These are phyloP conservation scores for Enteromius thamalakanensis DNA, from an alignment of 2,797 vertebrate genomes.

Conservation along the genomic window DNA sequence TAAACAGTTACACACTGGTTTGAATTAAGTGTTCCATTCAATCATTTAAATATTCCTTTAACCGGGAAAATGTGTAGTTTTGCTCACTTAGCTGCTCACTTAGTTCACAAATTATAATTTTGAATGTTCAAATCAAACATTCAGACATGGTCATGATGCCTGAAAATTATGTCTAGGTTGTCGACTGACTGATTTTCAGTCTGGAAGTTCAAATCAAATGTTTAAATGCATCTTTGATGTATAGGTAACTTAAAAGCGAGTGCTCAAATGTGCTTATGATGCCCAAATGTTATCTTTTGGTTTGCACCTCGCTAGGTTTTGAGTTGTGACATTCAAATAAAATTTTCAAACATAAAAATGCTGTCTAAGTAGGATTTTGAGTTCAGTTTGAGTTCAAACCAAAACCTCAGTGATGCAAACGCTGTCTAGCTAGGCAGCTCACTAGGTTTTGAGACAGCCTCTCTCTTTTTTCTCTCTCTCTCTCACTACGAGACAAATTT, in stretches of 20 bases:
- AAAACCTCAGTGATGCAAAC: background rate
- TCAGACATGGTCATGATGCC: background rate
- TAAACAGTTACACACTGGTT: background rate
- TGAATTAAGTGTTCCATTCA: background rate
- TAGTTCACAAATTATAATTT: too few species aligned
- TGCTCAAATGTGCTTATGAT: background rate
- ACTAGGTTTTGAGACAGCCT: background rate
- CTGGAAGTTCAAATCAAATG: background rate
- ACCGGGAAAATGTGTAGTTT: background rate
- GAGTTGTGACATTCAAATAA: background rate
- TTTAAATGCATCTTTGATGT: background rate
- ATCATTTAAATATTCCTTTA: background rate
- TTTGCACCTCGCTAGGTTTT: background rate
- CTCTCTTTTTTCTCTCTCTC: background rate
- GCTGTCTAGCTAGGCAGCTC: slow-evolving; percentile 3
- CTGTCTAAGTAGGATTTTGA: background rate
- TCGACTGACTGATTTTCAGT: background rate
- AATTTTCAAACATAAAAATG: background rate
- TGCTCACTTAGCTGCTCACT: background rate
- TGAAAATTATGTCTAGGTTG: background rate
- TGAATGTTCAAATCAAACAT: background rate
- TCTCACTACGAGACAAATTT: slow-evolving; percentile 8
- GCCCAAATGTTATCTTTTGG: background rate
- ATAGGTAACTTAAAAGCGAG: background rate
- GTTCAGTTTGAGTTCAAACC: background rate